A percentile compares a stretch with the other conserved stretches of the same genome.
These are phyloP conservation scores for Ennomos quercinarius DNA, from an alignment of 2,888 invertebrate species.

Conservation along the genomic window DNA sequence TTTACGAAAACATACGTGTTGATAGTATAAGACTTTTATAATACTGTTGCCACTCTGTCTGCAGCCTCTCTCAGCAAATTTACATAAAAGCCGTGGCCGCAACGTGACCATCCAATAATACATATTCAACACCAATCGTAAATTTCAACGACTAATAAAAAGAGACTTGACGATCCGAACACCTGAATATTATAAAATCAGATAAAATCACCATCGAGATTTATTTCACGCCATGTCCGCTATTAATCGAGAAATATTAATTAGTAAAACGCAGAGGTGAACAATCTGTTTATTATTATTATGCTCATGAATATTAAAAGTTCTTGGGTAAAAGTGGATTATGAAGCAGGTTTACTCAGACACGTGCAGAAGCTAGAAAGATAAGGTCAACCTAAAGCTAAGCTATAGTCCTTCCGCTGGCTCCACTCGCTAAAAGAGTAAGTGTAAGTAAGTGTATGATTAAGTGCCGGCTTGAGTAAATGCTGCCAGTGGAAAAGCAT, in stretches of 20 bases:
- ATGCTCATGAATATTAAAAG: slow-evolving; percentile 28
- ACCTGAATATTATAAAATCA: slow-evolving; percentile 65
- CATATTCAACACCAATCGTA: slow-evolving; percentile 65
- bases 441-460: no score
- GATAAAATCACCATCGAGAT: slow-evolving; percentile 65
- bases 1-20: slow-evolving; percentile 33
- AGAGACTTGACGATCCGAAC: slow-evolving; percentile 55
- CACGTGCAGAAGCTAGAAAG: slow-evolving; percentile 24
- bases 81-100: slow-evolving; percentile 64
- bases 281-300: slow-evolving; percentile 64
- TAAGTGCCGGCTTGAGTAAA: no score
- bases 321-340: slow-evolving; percentile 31
- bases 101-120: slow-evolving; percentile 68
- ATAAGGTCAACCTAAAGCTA: no score
- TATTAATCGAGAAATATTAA: slow-evolving; percentile 72
- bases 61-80: slow-evolving; percentile 61
- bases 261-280: slow-evolving; percentile 67
- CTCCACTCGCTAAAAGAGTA: no score
- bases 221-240: slow-evolving; percentile 63
- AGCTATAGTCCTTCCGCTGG: no score
- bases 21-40: slow-evolving; percentile 43
- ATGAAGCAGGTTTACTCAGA: slow-evolving; percentile 21
- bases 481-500: no score
- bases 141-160: slow-evolving; percentile 70
- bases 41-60: slow-evolving; percentile 77